These are phyloP conservation scores for Champsocephalus esox DNA, from an alignment of 2,797 vertebrate species.

Conservation along the genomic window DNA sequence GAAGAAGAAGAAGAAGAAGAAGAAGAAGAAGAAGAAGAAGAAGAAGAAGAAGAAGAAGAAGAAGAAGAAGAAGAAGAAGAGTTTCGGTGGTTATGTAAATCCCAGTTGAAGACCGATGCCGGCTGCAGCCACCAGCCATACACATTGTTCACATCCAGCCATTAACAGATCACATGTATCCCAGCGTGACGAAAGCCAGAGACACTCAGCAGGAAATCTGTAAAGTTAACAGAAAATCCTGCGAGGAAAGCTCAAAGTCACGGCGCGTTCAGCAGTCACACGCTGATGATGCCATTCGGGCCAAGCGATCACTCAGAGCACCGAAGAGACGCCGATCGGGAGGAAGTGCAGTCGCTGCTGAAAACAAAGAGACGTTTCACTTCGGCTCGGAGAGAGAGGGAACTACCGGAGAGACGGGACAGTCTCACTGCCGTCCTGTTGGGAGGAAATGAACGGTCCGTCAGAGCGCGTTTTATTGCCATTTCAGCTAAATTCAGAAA, in stretches of 20 bases:
- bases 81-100: constrained; percentile 10
- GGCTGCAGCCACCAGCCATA: constrained; percentile 2
- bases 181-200: neutral
- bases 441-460: neutral
- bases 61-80: too few relatives aligned
- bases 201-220: neutral
- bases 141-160: neutral
- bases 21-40: too few relatives aligned
- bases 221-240: neutral
- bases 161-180: neutral
- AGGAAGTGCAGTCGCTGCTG: neutral
- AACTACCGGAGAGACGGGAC: constrained; percentile 4
- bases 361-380: constrained; percentile 23
- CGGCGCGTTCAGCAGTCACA: neutral
- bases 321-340: constrained; percentile 8
- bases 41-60: too few relatives aligned
- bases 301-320: neutral
- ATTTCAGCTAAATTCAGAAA: neutral
- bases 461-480: neutral
- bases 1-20: too few relatives aligned
- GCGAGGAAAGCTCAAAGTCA: neutral
- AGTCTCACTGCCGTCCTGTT: constrained; percentile 19
- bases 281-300: constrained; percentile 2
- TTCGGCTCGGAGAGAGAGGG: constrained; percentile 7
- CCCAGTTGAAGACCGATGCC: neutral